phyloP scores from a whole-genome alignment of 2,797 vertebrate genomes.

The Acrocephalus scirpaceus region DNA sequence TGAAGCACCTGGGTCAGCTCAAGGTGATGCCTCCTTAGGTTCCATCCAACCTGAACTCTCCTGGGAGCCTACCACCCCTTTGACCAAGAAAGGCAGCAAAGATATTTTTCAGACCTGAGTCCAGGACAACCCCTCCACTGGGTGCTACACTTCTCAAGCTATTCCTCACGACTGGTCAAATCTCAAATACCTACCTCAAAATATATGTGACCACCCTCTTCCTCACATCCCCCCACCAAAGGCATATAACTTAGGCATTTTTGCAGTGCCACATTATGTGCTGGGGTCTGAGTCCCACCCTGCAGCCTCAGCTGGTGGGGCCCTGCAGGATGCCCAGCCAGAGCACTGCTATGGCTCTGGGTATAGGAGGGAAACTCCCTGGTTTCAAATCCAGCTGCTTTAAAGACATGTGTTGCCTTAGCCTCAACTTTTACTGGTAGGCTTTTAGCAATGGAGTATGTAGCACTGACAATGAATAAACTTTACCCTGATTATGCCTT shows the following conservation, averaged over 20 bases:
- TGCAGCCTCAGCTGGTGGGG: rapidly evolving
- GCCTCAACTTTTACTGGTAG: background rate
- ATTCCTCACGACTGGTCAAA: background rate
- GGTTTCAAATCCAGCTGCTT: background rate
- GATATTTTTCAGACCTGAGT: background rate
- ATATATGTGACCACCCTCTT: rapidly evolving
- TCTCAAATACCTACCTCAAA: background rate
- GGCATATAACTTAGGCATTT: rapidly evolving
- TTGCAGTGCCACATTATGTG: rapidly evolving
- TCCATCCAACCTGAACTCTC: background rate
- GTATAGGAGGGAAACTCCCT: background rate
- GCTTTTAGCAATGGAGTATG: background rate
- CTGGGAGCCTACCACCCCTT: background rate
- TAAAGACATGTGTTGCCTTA: background rate
- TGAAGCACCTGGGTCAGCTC: background rate
- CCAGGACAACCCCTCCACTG: background rate
- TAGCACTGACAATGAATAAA: background rate
- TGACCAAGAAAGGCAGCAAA: background rate
- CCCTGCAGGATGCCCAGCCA: background rate
- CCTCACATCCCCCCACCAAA: background rate
- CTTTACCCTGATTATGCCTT: background rate
- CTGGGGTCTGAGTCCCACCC: background rate
- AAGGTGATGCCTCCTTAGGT: background rate
- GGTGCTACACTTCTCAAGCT: background rate
- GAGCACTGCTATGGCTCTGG: background rate